Evolutionary conservation across 2,113 vertebrate species (phyloP).

Genomic region (Morone chrysops): DNA sequence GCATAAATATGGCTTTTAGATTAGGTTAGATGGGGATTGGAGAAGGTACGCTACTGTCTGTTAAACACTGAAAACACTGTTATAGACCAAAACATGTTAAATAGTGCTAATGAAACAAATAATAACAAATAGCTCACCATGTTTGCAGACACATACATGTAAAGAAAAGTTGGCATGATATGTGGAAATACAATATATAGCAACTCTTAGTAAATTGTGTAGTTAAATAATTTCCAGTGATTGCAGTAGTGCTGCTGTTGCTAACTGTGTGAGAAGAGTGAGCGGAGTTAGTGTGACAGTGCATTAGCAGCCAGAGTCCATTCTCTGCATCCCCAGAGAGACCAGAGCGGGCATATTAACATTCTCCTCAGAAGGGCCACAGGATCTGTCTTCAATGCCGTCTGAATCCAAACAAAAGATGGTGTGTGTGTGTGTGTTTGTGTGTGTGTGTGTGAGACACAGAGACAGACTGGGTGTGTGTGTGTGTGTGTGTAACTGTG

Average conservation of each 20-base stretch:
- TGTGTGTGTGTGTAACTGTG: constrained; percentile 44
- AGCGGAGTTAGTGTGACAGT: constrained; percentile 70
- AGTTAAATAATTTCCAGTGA: constrained; percentile 31
- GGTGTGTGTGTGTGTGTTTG: constrained; percentile 53
- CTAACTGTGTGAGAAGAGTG: constrained; percentile 50
- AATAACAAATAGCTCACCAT: not conserved
- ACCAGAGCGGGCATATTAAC: constrained; percentile 79
- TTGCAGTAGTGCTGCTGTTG: constrained; percentile 44
- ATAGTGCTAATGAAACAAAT: not conserved
- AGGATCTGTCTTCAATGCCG: constrained; percentile 82
- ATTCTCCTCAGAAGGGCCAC: constrained; percentile 80
- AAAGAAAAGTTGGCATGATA: not conserved
- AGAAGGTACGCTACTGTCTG: not conserved
- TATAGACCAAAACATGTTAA: not conserved
- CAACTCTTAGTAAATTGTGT: not conserved
- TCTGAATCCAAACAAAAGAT: constrained; percentile 84
- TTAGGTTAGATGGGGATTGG: not conserved
- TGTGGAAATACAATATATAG: not conserved
- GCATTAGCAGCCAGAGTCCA: constrained; percentile 80
- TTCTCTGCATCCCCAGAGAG: constrained; percentile 73
- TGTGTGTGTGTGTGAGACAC: constrained; percentile 35
- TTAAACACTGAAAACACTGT: not conserved
- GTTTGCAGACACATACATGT: constrained; percentile 2
- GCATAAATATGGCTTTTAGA: not conserved
- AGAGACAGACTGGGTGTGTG: constrained; percentile 27